Evolutionary conservation across 2,113 vertebrate genomes (phyloP).

Genomic region (Capreolus pygargus): DNA sequence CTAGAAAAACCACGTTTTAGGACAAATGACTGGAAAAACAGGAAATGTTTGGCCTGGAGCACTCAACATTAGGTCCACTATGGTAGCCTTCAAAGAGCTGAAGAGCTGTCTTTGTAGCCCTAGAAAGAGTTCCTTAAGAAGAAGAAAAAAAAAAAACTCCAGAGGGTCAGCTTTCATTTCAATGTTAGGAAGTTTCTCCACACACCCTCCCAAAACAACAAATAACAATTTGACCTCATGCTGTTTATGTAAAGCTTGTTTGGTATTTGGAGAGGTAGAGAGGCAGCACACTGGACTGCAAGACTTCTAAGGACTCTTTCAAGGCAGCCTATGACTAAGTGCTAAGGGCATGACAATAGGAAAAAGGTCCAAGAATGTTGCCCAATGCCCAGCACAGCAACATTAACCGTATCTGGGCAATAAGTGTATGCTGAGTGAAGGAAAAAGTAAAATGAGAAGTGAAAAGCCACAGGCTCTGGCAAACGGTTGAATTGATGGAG

Average conservation of each 20-base stretch:
- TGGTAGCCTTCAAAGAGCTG: not conserved
- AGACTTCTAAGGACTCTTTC: not conserved
- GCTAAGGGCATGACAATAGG: not conserved
- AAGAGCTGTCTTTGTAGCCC: slow-evolving; percentile 22
- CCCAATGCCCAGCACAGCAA: not conserved
- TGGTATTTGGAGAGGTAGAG: not conserved
- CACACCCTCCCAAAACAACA: slow-evolving; percentile 44
- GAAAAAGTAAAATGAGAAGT: not conserved
- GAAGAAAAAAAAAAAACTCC: not conserved
- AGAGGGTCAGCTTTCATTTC: slow-evolving; percentile 26
- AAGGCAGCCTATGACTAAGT: not conserved
- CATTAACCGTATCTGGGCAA: not conserved
- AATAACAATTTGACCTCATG: slow-evolving; percentile 25
- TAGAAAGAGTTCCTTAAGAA: slow-evolving; percentile 33
- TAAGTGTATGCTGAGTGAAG: not conserved
- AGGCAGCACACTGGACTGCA: not conserved
- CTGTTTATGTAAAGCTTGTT: not conserved
- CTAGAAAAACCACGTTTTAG: not conserved
- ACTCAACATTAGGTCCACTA: not conserved
- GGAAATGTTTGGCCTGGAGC: slow-evolving; percentile 21
- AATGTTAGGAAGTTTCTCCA: slow-evolving; percentile 45
- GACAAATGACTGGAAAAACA: slow-evolving; percentile 50
- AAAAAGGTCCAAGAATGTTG: not conserved
- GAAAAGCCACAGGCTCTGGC: not conserved
- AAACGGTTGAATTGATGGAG: not conserved